Base-by-base conservation (phyloP, 2,888 invertebrate species). In the Limenitis camilla region DNA sequence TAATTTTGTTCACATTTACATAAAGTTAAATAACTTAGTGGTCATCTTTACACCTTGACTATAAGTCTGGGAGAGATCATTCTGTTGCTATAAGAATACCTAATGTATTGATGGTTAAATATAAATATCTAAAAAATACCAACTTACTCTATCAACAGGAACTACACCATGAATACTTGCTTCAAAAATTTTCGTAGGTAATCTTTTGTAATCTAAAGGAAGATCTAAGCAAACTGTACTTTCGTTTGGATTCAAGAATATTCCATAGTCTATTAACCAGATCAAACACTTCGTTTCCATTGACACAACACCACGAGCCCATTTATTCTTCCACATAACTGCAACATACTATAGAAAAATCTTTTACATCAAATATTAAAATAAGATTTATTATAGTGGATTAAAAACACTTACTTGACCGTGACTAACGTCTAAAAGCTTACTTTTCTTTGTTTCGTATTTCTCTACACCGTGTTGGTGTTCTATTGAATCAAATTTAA, bases 91-190 rank as follows among this genome's bases (percentile, higher is more conserved):
- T n/a, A n/a, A n/a, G n/a, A n/a, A n/a, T n/a, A n/a, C n/a, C n/a
- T n/a, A n/a, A n/a, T n/a, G n/a, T n/a, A n/a, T n/a, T n/a, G n/a
- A n/a, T n/a, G n/a, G n/a, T n/a, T 19, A 19, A 19, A 19, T 19
- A 19, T 19, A 19, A 19, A 19, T 19, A 19, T 19, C 1, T 19
- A 19, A 19, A 19, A 19, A 19, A 19, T 19, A 19, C 19, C n/a
- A 3, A 50, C 60, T 62, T 63, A 78, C 80, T 57, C 72, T 72
- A 49, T 74, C 72, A 31, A 78, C 33, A 49, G 80, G 78, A 10
- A 61, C 58, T 5, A 78, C 74, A 32, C 79, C 80, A 69, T 77
- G 76, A 38, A 79, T 62, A 53, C 75, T 77, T 6, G 78, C 80
- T 61, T 80, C 78, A 67, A 79, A 78, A 0, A 80, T 66, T 65